phyloP scores from a whole-genome alignment of 2,888 invertebrate genomes.

The Macroteleia sp. region DNA sequence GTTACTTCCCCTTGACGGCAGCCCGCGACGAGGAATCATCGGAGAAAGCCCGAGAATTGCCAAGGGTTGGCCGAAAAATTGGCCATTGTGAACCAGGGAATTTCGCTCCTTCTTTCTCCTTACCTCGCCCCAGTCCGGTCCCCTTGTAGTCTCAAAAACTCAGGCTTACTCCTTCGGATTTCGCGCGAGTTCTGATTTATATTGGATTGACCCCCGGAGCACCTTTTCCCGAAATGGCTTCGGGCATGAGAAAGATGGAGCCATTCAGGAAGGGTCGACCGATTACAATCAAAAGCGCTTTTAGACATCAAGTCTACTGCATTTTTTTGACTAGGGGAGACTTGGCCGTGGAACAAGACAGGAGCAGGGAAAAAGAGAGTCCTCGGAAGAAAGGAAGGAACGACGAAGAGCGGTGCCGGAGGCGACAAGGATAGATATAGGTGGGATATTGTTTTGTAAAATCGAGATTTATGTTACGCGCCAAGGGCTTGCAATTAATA shows the following conservation, averaged over 20 bases:
- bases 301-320: slow-evolving; percentile 69
- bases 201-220: slow-evolving; percentile 79
- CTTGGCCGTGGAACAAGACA: slow-evolving; percentile 32
- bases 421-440: too few species aligned
- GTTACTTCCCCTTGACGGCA: slow-evolving; percentile 47
- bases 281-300: slow-evolving; percentile 80
- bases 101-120: slow-evolving; percentile 41
- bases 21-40: slow-evolving; percentile 35
- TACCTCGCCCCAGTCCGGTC: slow-evolving; percentile 16
- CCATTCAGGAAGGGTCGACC: slow-evolving; percentile 66
- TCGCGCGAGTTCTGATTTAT: slow-evolving; percentile 77
- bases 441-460: too few species aligned
- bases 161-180: slow-evolving; percentile 51
- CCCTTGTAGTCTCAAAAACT: slow-evolving; percentile 30
- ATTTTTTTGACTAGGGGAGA: slow-evolving; percentile 70
- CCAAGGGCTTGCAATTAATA: too few species aligned
- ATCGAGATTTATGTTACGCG: too few species aligned
- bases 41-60: slow-evolving; percentile 31
- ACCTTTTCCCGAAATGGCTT: slow-evolving; percentile 74
- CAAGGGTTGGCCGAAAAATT: slow-evolving; percentile 44
- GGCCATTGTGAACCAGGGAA: slow-evolving; percentile 38
- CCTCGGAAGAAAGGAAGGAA: slow-evolving; percentile 41
- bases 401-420: slow-evolving; percentile 15
- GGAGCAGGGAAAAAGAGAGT: slow-evolving; percentile 7
- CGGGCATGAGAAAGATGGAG: slow-evolving; percentile 60